These are phyloP conservation scores for Diploscapter pachys DNA, from an alignment of 1,140 invertebrate genomes.

Conservation along the genomic window DNA sequence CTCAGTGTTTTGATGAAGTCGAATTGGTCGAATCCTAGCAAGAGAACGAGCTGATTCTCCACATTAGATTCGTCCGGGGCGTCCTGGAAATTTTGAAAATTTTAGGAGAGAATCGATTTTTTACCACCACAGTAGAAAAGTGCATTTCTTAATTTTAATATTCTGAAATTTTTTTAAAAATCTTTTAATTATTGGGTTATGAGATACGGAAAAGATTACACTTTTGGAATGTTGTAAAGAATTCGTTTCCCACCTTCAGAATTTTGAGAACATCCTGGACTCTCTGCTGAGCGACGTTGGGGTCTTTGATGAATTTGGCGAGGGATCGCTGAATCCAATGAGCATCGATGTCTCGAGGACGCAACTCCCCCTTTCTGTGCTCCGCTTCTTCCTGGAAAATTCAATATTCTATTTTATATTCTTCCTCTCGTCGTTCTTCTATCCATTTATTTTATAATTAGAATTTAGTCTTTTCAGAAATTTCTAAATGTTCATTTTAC, in stretches of 20 bases:
- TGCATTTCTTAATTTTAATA: no score
- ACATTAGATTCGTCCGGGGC: slow-evolving; percentile 88
- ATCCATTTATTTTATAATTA: no score
- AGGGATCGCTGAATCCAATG: slow-evolving; percentile 96
- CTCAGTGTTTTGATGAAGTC: slow-evolving; percentile 93
- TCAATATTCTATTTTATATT: slow-evolving; percentile 18
- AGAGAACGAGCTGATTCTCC: slow-evolving; percentile 88
- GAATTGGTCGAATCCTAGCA: slow-evolving; percentile 93
- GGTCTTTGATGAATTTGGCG: slow-evolving; percentile 85
- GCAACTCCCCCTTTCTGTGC: slow-evolving; percentile 42
- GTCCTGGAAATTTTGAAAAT: slow-evolving; percentile 62
- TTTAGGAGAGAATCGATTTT: background rate
- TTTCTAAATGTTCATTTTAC: slow-evolving; percentile 50
- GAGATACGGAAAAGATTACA: no score
- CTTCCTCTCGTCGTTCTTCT: slow-evolving; percentile 47
- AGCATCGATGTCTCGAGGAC: slow-evolving; percentile 91
- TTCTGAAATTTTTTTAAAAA: no score
- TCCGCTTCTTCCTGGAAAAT: slow-evolving; percentile 21
- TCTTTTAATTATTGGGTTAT: no score
- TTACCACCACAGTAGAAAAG: no score
- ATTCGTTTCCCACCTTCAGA: slow-evolving; percentile 65
- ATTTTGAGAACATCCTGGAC: slow-evolving; percentile 88
- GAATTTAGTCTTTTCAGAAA: slow-evolving; percentile 22
- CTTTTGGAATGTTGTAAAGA: no score
- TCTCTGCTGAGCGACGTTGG: slow-evolving; percentile 83